These are phyloP conservation scores for Chironomus riparius DNA, from an alignment of 2,888 invertebrate species.

Conservation along the genomic window DNA sequence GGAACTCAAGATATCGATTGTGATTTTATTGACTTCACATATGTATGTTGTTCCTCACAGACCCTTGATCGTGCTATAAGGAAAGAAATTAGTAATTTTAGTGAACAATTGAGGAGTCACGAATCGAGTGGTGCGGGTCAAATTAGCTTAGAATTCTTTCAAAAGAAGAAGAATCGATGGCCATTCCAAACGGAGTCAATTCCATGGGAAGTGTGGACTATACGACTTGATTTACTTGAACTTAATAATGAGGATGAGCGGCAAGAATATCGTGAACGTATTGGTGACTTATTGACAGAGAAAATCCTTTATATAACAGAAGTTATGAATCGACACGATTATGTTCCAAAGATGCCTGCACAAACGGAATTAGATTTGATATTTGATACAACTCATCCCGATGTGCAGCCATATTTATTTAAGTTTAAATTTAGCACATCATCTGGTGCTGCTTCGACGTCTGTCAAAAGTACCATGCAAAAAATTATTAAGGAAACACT, in stretches of 20 bases:
- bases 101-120: slow-evolving; percentile 63
- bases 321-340: slow-evolving; percentile 91
- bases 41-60: slow-evolving; percentile 88
- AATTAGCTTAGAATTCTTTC: slow-evolving; percentile 92
- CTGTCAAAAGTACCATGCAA: slow-evolving; percentile 81
- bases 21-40: slow-evolving; percentile 95
- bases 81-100: slow-evolving; percentile 67
- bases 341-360: slow-evolving; percentile 91
- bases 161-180: slow-evolving; percentile 83
- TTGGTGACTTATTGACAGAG: slow-evolving; percentile 80
- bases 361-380: slow-evolving; percentile 86
- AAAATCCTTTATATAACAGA: slow-evolving; percentile 92
- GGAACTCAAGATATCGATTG: slow-evolving; percentile 96
- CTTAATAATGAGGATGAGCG: slow-evolving; percentile 79
- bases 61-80: slow-evolving; percentile 61
- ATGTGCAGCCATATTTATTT: slow-evolving; percentile 95
- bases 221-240: slow-evolving; percentile 79
- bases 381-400: slow-evolving; percentile 86
- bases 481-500: slow-evolving; percentile 80
- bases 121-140: slow-evolving; percentile 69
- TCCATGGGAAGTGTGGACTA: slow-evolving; percentile 98
- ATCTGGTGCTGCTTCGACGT: slow-evolving; percentile 65
- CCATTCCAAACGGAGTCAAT: slow-evolving; percentile 83
- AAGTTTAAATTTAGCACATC: slow-evolving; percentile 73
- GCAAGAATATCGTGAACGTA: slow-evolving; percentile 76